Evolutionary conservation across 2,888 invertebrate genomes (phyloP), one percentile per base, ranked within the genome.

Genomic region (Conus canariensis): DNA sequence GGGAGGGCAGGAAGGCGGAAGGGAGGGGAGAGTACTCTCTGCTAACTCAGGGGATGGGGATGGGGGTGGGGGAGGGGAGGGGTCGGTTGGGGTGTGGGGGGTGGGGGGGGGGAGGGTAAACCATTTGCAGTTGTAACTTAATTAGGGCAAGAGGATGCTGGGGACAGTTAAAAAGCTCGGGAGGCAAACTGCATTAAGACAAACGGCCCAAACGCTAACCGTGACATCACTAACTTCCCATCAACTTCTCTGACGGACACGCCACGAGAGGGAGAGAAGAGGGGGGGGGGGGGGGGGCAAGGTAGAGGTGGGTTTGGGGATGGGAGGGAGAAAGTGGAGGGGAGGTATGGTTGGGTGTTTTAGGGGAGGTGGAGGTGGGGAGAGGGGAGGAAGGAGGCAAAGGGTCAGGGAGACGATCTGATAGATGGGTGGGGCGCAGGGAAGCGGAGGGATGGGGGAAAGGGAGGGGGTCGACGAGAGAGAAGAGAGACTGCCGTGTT

Each of bases 91-190:
- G 19, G 64, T 12, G 6, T 12, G 6, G 12, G 60, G 45, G 77
- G 16, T 0, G 9, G 59, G 77, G 12, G 60, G 45, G 77, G 16
- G 0, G 9, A 25, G 77, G 83, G n/a, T 59, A 64, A 64, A 88
- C 64, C 88, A 88, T 88, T 88, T 88, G 88, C 83, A 83, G 88
- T 88, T 88, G 88, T 88, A 88, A 88, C 83, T 88, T 83, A 88
- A 83, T 88, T 88, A 64, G 56, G 82, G 83, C 12, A n/a, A 12
- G 58, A 1, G 67, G 56, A n/a, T 45, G 83, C 56, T 80, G 12
- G 8, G 80, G 89, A 89, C 89, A 85, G 85, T 89, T 89, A 89
- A 85, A 89, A 89, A 89, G 85, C 89, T 74, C 30, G 30, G 67
- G 4, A 70, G 85, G 60, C 70, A 85, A 89, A 89, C 70, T 70